phyloP scores from a whole-genome alignment of 92 coral and sea anemone species.

The Epizoanthus fatuus region DNA sequence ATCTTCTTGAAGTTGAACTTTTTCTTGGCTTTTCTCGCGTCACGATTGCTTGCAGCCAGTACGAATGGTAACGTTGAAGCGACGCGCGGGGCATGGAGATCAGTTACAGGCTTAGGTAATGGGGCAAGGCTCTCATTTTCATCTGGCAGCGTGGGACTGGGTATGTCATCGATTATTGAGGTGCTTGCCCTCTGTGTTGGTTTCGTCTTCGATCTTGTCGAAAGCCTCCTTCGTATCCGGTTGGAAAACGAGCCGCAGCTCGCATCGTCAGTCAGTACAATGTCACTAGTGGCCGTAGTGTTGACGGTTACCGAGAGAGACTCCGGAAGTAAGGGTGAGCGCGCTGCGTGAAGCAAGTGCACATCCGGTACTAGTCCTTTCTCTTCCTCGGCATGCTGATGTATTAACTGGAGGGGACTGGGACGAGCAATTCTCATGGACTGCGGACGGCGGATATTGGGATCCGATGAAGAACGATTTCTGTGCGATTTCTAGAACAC shows the following conservation, averaged over 20 bases:
- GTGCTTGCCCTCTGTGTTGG: constrained; percentile 83
- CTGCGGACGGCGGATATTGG: constrained; percentile 51
- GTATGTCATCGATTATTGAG: constrained; percentile 50
- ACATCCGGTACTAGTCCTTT: constrained; percentile 52
- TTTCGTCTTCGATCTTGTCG: constrained; percentile 61
- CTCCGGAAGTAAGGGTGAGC: constrained; percentile 49
- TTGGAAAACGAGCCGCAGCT: constrained; percentile 72
- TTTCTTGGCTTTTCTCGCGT: constrained; percentile 80
- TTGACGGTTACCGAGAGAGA: constrained; percentile 4
- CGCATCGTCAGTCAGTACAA: constrained; percentile 38
- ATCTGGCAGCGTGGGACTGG: constrained; percentile 2
- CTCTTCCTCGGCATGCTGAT: constrained; percentile 61
- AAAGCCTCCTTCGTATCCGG: constrained; percentile 81
- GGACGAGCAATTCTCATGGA: constrained; percentile 53
- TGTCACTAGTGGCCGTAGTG: not conserved
- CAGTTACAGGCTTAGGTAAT: constrained; percentile 15
- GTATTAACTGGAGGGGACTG: constrained; percentile 61
- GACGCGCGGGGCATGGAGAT: constrained; percentile 3
- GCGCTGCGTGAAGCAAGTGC: constrained; percentile 47
- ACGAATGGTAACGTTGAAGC: constrained; percentile 29
- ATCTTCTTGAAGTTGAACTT: constrained; percentile 72
- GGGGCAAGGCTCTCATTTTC: constrained; percentile 31
- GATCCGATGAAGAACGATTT: constrained; percentile 60
- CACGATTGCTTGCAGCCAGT: constrained; percentile 46
- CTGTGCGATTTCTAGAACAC: constrained; percentile 48